Conservation (phyloP, 2,888 invertebrate genomes). For the Junonia oenone region DNA sequence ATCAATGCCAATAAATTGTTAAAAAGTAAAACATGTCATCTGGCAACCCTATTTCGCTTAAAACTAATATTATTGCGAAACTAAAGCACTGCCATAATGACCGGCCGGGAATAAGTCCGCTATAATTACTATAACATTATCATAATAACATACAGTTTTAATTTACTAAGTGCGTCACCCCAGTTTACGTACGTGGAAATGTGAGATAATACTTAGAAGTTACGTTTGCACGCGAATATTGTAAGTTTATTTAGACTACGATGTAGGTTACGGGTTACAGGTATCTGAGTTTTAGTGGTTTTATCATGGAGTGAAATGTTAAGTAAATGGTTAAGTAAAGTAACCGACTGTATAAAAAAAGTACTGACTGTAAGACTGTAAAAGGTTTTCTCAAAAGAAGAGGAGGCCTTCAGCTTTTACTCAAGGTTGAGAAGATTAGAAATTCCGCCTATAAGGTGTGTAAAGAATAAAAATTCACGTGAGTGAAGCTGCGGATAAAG, state of each 20-base stretch:
- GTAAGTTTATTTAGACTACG: background rate
- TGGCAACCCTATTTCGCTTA: background rate
- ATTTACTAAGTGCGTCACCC: constrained; percentile 1
- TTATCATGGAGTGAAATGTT: too few species aligned
- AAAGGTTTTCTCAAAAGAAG: too few species aligned
- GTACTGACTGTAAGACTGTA: too few species aligned
- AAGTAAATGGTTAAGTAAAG: too few species aligned
- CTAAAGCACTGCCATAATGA: constrained; percentile 15
- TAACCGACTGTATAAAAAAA: too few species aligned
- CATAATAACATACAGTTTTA: constrained; percentile 8
- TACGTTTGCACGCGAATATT: background rate
- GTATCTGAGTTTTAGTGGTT: too few species aligned
- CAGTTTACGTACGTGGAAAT: background rate
- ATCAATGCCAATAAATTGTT: too few species aligned
- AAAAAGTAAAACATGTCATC: background rate
- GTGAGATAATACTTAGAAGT: background rate
- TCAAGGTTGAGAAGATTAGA: too few species aligned
- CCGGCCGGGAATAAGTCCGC: constrained; percentile 7
- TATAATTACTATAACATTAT: constrained; percentile 10
- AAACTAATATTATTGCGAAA: constrained; percentile 12
- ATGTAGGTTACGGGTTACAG: background rate
- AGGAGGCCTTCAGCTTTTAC: too few species aligned
- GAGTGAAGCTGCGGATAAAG: too few species aligned
- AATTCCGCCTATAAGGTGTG: too few species aligned
- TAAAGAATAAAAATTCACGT: too few species aligned